phyloP scores from a whole-genome alignment of 2,113 vertebrate species.

The Upupa epops region DNA sequence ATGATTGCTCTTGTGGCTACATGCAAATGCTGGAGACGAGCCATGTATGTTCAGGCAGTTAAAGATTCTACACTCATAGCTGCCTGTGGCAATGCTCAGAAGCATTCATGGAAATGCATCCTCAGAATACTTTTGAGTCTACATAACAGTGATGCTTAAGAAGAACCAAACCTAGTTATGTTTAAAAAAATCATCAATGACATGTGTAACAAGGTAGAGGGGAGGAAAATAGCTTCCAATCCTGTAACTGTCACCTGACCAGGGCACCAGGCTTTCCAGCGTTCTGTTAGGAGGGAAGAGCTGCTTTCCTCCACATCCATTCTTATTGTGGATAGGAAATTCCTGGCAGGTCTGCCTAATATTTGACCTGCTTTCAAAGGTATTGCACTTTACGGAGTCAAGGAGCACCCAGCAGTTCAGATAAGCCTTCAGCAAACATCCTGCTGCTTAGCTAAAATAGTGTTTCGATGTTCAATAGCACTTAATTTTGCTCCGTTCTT shows the following conservation, averaged over 20 bases:
- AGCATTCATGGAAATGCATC: not conserved
- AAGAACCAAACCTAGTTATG: not conserved
- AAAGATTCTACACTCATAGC: not conserved
- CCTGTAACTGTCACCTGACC: not conserved
- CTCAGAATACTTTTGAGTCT: not conserved
- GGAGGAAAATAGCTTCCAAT: not conserved
- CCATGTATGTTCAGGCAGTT: not conserved
- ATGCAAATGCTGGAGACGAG: not conserved
- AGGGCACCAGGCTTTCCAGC: not conserved
- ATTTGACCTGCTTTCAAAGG: slow-evolving; percentile 26
- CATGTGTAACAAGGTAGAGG: not conserved
- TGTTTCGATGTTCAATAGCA: not conserved
- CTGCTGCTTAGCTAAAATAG: not conserved
- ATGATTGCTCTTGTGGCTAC: not conserved
- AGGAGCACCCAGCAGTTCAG: not conserved
- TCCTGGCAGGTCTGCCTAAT: not conserved
- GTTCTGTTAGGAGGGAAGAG: not conserved
- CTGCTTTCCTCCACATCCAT: not conserved
- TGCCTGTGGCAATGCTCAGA: not conserved
- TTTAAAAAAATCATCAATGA: not conserved
- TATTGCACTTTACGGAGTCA: slow-evolving; percentile 3
- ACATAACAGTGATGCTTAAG: not conserved
- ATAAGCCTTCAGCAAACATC: not conserved
- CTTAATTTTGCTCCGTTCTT: slow-evolving; percentile 12
- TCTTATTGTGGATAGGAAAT: not conserved